Evolutionary conservation across 2,113 vertebrate species (phyloP).

Genomic region (Vulpes lagopus): DNA sequence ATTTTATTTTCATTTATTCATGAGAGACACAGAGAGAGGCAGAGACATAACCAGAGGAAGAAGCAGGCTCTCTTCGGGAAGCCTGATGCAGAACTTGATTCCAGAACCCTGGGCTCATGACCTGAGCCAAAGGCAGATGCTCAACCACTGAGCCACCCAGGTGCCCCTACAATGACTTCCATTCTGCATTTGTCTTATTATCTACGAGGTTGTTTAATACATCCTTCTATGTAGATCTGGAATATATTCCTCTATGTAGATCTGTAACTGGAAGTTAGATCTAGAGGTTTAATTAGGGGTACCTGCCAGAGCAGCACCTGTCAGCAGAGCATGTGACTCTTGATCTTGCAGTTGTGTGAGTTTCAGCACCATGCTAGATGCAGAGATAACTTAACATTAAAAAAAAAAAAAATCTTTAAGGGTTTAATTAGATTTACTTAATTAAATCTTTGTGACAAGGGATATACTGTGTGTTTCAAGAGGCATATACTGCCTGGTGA

Average conservation of each 20-base stretch:
- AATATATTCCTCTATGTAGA: not conserved
- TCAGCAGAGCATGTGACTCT: not conserved
- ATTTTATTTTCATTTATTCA: too few species aligned
- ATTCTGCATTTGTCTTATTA: not conserved
- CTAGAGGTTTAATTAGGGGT: constrained; percentile 19
- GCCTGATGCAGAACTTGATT: too few species aligned
- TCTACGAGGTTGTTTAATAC: not conserved
- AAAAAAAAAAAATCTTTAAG: not conserved
- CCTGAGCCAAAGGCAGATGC: too few species aligned
- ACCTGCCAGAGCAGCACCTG: not conserved
- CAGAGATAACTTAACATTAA: not conserved
- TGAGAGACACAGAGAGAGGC: too few species aligned
- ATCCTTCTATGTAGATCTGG: not conserved
- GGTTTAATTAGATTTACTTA: constrained; percentile 26
- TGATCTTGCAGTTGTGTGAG: not conserved
- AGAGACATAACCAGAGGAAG: too few species aligned
- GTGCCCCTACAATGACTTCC: not conserved
- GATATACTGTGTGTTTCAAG: not conserved
- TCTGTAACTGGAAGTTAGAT: not conserved
- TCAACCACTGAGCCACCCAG: too few species aligned
- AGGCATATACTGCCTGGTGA: not conserved
- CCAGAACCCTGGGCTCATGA: too few species aligned
- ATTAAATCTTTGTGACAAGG: not conserved
- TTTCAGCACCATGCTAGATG: not conserved
- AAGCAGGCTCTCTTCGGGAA: too few species aligned